Percentiles rank a stretch among this genome's conserved stretches.
phyloP scores from a whole-genome alignment of 1,140 invertebrate genomes.

The Plodia interpunctella region DNA sequence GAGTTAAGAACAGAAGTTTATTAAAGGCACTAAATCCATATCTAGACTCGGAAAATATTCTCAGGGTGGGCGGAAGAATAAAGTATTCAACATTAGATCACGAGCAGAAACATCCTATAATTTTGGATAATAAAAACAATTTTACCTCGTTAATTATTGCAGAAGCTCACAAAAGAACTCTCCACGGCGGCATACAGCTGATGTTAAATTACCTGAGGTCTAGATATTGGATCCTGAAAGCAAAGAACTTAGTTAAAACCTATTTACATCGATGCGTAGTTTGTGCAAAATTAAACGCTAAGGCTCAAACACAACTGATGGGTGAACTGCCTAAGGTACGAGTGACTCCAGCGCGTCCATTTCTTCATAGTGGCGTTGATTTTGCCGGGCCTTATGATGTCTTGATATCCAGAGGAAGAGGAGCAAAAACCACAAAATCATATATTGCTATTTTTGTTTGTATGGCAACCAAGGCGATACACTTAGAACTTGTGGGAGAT shows the following conservation, averaged over 20 bases:
- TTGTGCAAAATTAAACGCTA: constrained; percentile 16
- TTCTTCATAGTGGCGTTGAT: constrained; percentile 19
- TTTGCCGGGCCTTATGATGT: constrained; percentile 18
- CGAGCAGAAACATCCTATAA: constrained; percentile 11
- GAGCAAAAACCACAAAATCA: too few relatives aligned
- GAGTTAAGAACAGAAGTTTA: constrained; percentile 21
- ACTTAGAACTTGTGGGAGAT: too few relatives aligned
- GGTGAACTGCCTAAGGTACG: constrained; percentile 14
- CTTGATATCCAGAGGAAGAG: too few relatives aligned
- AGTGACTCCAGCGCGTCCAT: constrained; percentile 15
- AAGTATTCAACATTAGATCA: constrained; percentile 10
- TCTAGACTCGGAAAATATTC: constrained; percentile 42
- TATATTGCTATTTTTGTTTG: too few relatives aligned
- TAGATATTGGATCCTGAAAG: constrained; percentile 17
- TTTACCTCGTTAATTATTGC: too few relatives aligned
- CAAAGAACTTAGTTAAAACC: neutral
- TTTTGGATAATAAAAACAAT: constrained; percentile 11
- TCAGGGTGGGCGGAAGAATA: constrained; percentile 63
- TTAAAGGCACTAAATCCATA: constrained; percentile 35
- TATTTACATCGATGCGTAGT: constrained; percentile 9
- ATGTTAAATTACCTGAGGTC: constrained; percentile 8
- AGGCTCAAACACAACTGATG: constrained; percentile 15
- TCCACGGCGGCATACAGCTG: constrained; percentile 17
- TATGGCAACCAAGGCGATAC: too few relatives aligned
- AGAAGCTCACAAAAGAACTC: neutral